Percentiles rank a stretch among this genome's conserved stretches.
These are phyloP conservation scores for Tipula confusa DNA, from an alignment of 2,888 invertebrate genomes.

Conservation along the genomic window DNA sequence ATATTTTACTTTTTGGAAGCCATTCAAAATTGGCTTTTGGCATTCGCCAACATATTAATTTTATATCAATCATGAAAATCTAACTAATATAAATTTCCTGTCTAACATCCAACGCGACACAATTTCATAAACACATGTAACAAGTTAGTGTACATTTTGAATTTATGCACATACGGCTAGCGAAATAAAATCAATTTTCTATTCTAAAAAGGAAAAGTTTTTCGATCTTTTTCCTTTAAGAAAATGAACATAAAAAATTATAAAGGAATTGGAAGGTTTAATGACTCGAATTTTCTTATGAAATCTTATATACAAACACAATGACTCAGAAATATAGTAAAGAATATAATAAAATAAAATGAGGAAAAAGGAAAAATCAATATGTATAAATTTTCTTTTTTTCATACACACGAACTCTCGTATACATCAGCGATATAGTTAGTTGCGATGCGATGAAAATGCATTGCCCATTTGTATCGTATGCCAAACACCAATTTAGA, in stretches of 20 bases:
- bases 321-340: background rate
- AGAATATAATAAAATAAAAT: background rate
- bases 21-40: background rate
- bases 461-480: background rate
- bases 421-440: background rate
- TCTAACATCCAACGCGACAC: background rate
- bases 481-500: background rate
- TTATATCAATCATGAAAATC: slow-evolving; percentile 3
- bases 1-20: background rate
- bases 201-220: background rate
- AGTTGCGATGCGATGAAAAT: background rate
- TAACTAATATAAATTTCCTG: background rate
- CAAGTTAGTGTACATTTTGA: background rate
- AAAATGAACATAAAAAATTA: background rate
- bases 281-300: slow-evolving; percentile 3
- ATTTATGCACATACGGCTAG: background rate
- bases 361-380: slow-evolving; percentile 5
- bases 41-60: background rate
- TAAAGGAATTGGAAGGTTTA: background rate
- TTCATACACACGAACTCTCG: background rate
- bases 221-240: background rate
- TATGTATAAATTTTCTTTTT: background rate
- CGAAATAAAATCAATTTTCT: background rate
- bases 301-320: background rate
- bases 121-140: background rate